Evolutionary conservation across 2,888 invertebrate genomes (phyloP), one percentile per base, ranked within the genome.

Genomic region (Apantesis nais): DNA sequence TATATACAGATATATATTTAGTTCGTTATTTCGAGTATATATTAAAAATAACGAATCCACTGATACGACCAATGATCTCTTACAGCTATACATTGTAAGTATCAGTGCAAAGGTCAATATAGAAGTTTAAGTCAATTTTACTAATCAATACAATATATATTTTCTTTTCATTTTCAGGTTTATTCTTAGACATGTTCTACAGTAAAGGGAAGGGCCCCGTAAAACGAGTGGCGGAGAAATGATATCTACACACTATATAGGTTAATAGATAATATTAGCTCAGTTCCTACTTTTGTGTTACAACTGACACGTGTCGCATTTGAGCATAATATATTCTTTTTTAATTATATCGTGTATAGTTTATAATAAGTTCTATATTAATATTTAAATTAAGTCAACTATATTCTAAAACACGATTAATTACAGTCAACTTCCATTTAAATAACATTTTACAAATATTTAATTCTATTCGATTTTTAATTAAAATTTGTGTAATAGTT

Each of bases 161-260:
- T 71, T 96, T 96, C 37, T 96, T 66, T 14, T 70, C 2, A 25
- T 3, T 87, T 92, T 77, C 96, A 84, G 98, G 98, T 58, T 94
- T 98, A 39, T 97, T 97, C 83, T 93, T 98, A 55, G 98, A 98
- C 86, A 96, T 97, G 85, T 92, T 97, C 81, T 97, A 96, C 89
- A 97, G 97, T 55, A 97, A 96, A 85, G 85, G 90, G 39, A 94
- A 89, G 78, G 74, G 74, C 8, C 74, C 81, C 3, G 77, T 82
- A 14, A 93, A 92, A 65, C 87, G 87, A 70, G 75, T 82, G 39
- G 74, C 85, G 0, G 87, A 80, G n/a, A 92, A 93, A 86, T 91
- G 74, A 82, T 80, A 62, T 16, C 66, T 12, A n/a, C 22, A 74
- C 37, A 70, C 29, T 12, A 41, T 73, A 62, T 55, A 71, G 41